These are phyloP conservation scores for Verasper variegatus DNA, from an alignment of 2,113 vertebrate genomes.

Conservation along the genomic window DNA sequence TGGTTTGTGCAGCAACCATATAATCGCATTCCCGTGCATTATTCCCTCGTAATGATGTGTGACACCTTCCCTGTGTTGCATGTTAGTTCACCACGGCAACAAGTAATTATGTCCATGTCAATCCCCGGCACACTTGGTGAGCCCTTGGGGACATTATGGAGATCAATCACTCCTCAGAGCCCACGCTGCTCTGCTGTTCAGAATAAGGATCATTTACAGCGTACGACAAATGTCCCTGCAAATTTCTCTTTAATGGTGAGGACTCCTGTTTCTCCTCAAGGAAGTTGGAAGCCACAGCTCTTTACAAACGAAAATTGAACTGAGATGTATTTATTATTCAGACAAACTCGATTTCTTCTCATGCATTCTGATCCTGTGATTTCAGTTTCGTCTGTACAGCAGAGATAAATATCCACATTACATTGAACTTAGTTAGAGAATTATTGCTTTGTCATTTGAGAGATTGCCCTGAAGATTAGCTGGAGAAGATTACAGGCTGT, in stretches of 20 bases:
- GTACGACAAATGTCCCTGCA: not conserved
- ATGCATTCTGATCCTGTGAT: not conserved
- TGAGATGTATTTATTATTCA: not conserved
- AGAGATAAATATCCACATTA: not conserved
- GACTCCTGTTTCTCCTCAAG: too few relatives aligned
- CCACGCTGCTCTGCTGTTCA: not conserved
- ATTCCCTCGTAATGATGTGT: constrained; percentile 11
- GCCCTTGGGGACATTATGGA: constrained; percentile 29
- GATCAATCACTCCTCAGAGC: constrained; percentile 34
- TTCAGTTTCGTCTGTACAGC: not conserved
- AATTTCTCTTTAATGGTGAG: not conserved
- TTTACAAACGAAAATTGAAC: not conserved
- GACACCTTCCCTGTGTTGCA: not conserved
- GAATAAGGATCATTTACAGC: too few relatives aligned
- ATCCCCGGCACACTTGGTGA: constrained; percentile 8
- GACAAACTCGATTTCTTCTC: not conserved
- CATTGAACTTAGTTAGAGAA: not conserved
- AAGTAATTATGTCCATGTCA: constrained; percentile 55
- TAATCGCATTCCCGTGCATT: constrained; percentile 31
- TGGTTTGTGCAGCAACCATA: not conserved
- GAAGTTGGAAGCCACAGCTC: not conserved
- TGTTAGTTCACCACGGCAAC: constrained; percentile 13
- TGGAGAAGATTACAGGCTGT: constrained; percentile 3
- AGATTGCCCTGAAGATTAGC: constrained; percentile 7
- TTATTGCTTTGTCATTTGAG: not conserved